These are phyloP conservation scores for Macrophya alboannulata DNA, from an alignment of 2,888 invertebrate species.

Conservation along the genomic window DNA sequence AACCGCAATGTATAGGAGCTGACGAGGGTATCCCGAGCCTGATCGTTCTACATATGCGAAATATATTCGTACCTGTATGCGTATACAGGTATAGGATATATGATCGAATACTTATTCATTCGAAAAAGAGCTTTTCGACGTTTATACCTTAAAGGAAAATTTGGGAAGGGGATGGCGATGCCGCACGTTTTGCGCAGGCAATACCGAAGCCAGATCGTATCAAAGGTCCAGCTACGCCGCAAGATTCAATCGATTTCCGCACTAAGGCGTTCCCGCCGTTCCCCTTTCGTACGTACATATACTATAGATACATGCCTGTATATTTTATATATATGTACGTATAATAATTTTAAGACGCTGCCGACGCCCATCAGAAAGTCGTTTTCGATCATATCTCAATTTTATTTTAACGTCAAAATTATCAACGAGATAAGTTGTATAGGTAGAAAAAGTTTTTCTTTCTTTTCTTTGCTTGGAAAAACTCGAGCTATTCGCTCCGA, in stretches of 20 bases:
- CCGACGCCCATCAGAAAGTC: conserved; percentile 17
- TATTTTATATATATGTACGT: neutral
- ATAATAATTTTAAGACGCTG: neutral
- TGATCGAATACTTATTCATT: neutral
- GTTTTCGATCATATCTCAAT: neutral
- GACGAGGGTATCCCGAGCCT: neutral
- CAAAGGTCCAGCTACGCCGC: conserved; percentile 48
- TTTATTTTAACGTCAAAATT: neutral
- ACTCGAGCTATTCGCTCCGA: no score
- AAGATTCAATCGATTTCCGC: conserved; percentile 49
- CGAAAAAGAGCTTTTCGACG: neutral
- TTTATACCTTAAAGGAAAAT: neutral
- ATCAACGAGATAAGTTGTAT: neutral
- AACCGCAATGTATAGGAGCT: neutral
- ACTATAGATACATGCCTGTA: neutral
- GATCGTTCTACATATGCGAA: neutral
- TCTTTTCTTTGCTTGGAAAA: no score
- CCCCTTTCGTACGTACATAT: conserved; percentile 8
- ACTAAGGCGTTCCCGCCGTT: conserved; percentile 46
- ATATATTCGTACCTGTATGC: neutral
- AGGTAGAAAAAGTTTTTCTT: neutral
- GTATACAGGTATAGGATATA: neutral
- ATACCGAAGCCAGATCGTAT: conserved; percentile 20
- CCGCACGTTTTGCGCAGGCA: conserved; percentile 16
- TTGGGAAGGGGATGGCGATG: neutral